Evolutionary conservation across 2,888 invertebrate genomes (phyloP).

Genomic region (Dendrolimus houi): DNA sequence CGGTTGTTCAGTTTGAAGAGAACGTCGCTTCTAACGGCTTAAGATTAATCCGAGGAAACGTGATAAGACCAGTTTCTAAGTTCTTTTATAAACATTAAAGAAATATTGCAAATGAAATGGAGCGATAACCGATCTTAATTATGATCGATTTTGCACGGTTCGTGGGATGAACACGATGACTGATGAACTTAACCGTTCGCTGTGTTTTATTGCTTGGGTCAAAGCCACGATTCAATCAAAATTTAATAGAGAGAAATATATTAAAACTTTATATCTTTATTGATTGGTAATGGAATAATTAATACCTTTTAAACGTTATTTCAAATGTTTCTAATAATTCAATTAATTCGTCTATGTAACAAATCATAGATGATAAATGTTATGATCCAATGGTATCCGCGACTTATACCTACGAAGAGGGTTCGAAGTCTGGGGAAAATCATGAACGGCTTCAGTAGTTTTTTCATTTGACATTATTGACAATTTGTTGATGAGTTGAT

Average conservation of each 20-base stretch:
- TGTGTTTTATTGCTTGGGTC: neutral
- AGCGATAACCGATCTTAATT: neutral
- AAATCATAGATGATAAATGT: too few relatives aligned
- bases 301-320: too few relatives aligned
- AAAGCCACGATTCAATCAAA: neutral
- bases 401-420: too few relatives aligned
- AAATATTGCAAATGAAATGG: neutral
- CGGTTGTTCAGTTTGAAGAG: constrained; percentile 11
- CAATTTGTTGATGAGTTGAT: too few relatives aligned
- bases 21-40: constrained; percentile 4
- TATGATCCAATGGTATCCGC: too few relatives aligned
- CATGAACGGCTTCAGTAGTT: too few relatives aligned
- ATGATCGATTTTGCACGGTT: neutral
- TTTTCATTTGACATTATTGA: too few relatives aligned
- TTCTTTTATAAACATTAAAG: neutral
- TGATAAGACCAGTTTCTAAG: neutral
- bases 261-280: neutral
- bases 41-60: constrained; percentile 1
- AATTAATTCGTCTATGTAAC: too few relatives aligned
- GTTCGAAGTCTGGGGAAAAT: too few relatives aligned
- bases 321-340: too few relatives aligned
- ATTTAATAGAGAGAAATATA: neutral
- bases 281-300: neutral
- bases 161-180: neutral
- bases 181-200: neutral